Base-by-base conservation (phyloP, 2,888 invertebrate species). In the Clepsis dumicolana region DNA sequence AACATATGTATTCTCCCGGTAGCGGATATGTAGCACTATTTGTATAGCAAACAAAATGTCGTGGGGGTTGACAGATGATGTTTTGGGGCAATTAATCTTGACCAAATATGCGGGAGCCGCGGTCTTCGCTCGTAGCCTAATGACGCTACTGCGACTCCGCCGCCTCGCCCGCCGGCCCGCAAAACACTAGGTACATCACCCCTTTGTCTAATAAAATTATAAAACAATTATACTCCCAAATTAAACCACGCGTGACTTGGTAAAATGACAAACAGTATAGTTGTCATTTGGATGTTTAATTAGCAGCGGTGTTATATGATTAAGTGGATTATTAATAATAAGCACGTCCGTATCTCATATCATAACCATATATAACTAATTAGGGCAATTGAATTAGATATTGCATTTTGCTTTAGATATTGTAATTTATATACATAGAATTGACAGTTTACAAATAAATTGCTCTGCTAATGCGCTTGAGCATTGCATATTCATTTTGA, bases 21-120 rank as follows among this genome's bases (percentile, higher is more conserved):
- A 80, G 80, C 78, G 80, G 79, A 85, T 82, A 81, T 84, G 86
- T 84, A 77, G 76, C 77, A 80, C 81, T 88, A 88, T 90, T 90
- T 88, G 87, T 88, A 83, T 76, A 71, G 77, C 85, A 88, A 89
- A 90, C 89, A 88, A 89, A 89, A 88, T 84, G 86, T 87, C 83
- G 83, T 81, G 78, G 80, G 81, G 83, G 85, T 86, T 90, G 90
- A 91, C 90, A 89, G 90, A 91, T 90, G 91, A 90, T 89, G 89
- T 88, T 88, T 73, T 83, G 84, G 82, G 86, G 86, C 87, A 91
- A 91, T 91, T 91, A 91, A 91, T 92, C 91, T 91, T 89, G 89
- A 90, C 91, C 90, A 87, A 90, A 90, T 89, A 90, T 88, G 87
- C 89, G 89, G 87, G 86, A 86, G 86, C 86, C 87, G 87, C 82